Conservation (phyloP, 2,888 invertebrate genomes). For the Nomada fabriciana region DNA sequence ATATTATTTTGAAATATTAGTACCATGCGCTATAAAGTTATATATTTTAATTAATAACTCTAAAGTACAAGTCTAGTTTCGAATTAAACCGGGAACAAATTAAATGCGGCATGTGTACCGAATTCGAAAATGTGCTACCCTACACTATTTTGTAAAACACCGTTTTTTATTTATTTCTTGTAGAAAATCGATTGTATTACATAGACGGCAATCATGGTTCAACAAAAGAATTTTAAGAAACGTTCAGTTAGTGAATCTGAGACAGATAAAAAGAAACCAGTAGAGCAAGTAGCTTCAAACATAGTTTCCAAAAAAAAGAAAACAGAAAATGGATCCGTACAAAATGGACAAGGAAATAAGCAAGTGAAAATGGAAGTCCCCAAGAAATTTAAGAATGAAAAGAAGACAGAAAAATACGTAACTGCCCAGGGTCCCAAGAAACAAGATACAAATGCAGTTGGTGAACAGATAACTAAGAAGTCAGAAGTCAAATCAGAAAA, state of each 20-base stretch:
- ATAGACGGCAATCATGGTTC: conserved; percentile 31
- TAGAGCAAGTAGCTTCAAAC: neutral
- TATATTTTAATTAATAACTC: neutral
- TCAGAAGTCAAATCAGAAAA: conserved; percentile 11
- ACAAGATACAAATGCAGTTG: neutral
- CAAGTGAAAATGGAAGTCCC: neutral
- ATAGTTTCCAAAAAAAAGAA: conserved; percentile 48
- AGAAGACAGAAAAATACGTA: neutral
- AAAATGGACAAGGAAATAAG: conserved; percentile 47
- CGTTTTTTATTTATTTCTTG: neutral
- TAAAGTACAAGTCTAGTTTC: neutral
- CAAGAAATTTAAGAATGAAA: conserved; percentile 22
- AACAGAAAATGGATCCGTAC: conserved; percentile 1
- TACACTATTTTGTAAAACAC: neutral
- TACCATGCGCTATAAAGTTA: neutral
- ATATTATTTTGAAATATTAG: neutral
- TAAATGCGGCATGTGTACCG: neutral
- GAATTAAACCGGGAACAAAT: neutral
- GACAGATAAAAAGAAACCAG: neutral
- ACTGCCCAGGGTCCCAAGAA: conserved; percentile 8
- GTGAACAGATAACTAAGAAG: neutral
- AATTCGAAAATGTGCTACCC: neutral
- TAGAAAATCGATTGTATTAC: neutral
- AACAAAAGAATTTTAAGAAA: conserved; percentile 60
- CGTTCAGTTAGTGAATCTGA: conserved; percentile 43